These are phyloP conservation scores for Palloptera scutellata DNA, from an alignment of 2,888 invertebrate genomes.

Conservation along the genomic window DNA sequence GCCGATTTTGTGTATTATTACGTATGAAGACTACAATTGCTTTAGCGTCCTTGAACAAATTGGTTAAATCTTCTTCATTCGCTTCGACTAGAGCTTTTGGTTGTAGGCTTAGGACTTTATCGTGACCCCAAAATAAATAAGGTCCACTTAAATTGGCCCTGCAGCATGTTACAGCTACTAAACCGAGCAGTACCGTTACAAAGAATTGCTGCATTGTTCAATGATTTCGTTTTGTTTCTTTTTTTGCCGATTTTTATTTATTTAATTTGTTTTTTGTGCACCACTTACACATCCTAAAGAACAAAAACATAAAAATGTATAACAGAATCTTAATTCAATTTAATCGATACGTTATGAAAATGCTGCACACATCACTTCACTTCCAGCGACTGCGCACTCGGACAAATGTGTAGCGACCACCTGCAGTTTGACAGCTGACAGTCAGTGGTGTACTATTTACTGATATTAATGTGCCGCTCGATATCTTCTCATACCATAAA, in stretches of 20 bases:
- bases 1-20: constrained; percentile 67
- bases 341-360: constrained; percentile 1
- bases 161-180: constrained; percentile 34
- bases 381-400: too few species aligned
- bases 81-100: constrained; percentile 67
- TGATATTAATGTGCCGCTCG: too few species aligned
- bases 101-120: constrained; percentile 65
- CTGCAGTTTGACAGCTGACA: too few species aligned
- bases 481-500: too few species aligned
- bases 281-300: background rate
- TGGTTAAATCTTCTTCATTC: constrained; percentile 68
- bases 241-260: constrained; percentile 6
- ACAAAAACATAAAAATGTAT: constrained; percentile 37
- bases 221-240: constrained; percentile 24
- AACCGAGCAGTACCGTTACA: constrained; percentile 45
- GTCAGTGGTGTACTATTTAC: too few species aligned
- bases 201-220: constrained; percentile 49
- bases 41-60: constrained; percentile 68
- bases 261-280: background rate
- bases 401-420: too few species aligned
- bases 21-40: constrained; percentile 71
- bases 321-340: constrained; percentile 30
- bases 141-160: constrained; percentile 69
- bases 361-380: too few species aligned
- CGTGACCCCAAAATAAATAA: constrained; percentile 70